These are phyloP conservation scores for Halcyon leucocephala DNA, from an alignment of 2,797 vertebrate genomes.

Conservation along the genomic window DNA sequence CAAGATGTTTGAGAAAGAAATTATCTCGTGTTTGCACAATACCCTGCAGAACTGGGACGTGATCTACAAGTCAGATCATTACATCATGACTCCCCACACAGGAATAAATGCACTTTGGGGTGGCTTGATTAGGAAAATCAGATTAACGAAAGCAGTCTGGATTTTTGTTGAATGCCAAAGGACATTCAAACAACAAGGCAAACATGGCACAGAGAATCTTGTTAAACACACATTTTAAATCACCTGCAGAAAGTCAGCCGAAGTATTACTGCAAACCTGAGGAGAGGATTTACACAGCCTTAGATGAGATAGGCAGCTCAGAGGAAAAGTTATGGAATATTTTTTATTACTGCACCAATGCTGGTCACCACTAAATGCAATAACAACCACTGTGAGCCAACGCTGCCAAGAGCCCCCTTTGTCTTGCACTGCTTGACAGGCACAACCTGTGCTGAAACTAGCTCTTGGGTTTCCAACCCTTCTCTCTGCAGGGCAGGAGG, in stretches of 20 bases:
- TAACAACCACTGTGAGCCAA: background rate
- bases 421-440: background rate
- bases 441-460: background rate
- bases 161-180: conserved; percentile 21
- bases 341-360: background rate
- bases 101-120: conserved; percentile 13
- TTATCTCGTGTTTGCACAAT: background rate
- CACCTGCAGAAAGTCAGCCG: background rate
- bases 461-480: background rate
- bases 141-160: conserved; percentile 4
- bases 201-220: background rate
- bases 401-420: background rate
- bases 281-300: background rate
- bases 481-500: background rate
- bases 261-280: background rate
- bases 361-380: background rate
- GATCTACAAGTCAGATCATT: conserved; percentile 23
- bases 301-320: background rate
- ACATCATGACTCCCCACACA: conserved; percentile 28
- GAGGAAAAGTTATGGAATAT: background rate
- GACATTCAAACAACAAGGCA: background rate
- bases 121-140: conserved; percentile 40
- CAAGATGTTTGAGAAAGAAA: background rate
- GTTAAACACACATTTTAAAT: background rate
- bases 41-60: background rate